phyloP scores from a whole-genome alignment of 1,140 invertebrate species.

The Drosophila sp. region DNA sequence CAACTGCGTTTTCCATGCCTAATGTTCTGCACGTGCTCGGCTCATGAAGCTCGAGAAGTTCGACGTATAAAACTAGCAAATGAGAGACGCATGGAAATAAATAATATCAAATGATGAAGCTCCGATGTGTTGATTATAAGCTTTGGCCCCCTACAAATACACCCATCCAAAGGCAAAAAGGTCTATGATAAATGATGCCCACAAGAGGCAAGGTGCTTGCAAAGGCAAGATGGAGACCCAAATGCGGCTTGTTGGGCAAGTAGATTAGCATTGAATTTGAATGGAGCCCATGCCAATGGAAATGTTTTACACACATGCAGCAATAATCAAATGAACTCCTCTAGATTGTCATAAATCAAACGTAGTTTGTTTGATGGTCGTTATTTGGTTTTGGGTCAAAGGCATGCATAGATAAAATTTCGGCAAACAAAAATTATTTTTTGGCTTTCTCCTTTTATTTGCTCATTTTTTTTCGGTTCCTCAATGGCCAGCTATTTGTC shows the following conservation, averaged over 20 bases:
- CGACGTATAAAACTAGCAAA: neutral
- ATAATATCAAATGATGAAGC: slow-evolving; percentile 65
- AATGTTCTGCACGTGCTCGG: slow-evolving; percentile 70
- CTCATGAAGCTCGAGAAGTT: slow-evolving; percentile 12
- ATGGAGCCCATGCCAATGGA: slow-evolving; percentile 60
- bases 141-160: slow-evolving; percentile 52
- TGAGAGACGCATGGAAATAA: slow-evolving; percentile 24
- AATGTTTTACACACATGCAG: slow-evolving; percentile 63
- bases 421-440: slow-evolving; percentile 42
- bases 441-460: neutral
- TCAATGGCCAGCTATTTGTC: slow-evolving; percentile 65
- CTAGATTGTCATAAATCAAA: slow-evolving; percentile 75
- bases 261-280: slow-evolving; percentile 80
- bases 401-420: slow-evolving; percentile 66
- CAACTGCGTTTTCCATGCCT: slow-evolving; percentile 18
- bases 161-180: slow-evolving; percentile 35
- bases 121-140: slow-evolving; percentile 69
- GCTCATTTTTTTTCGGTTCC: neutral
- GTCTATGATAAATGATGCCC: slow-evolving; percentile 73
- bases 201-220: slow-evolving; percentile 6
- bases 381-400: slow-evolving; percentile 55
- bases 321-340: slow-evolving; percentile 78
- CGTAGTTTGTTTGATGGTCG: slow-evolving; percentile 59
- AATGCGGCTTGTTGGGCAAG: slow-evolving; percentile 69
- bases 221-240: slow-evolving; percentile 15